Conservation (phyloP, 2,888 invertebrate genomes). For the Iselma pallidipennis region DNA sequence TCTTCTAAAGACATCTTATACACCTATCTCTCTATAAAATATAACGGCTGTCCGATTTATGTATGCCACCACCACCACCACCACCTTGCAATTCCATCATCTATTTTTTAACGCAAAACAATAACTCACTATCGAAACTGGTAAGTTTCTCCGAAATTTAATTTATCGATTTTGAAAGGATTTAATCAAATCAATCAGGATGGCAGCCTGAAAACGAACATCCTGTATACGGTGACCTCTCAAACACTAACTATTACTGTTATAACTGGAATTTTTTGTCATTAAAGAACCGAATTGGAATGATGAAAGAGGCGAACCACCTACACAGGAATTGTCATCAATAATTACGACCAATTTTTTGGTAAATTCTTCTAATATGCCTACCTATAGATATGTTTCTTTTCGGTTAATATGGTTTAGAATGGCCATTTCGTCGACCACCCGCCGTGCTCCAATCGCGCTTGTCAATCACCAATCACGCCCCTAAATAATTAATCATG, state of each 20-base stretch:
- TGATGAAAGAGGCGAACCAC: background rate
- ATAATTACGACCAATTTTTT: background rate
- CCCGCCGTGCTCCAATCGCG: conserved; percentile 55
- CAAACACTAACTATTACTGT: background rate
- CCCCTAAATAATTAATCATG: conserved; percentile 56
- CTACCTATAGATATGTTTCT: background rate
- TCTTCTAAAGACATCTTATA: background rate
- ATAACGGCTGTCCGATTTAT: background rate
- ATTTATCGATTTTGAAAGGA: too few relatives aligned
- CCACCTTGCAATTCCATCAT: too few relatives aligned
- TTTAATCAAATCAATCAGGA: too few relatives aligned
- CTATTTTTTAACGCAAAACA: too few relatives aligned
- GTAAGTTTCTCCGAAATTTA: too few relatives aligned
- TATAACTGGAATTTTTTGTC: background rate
- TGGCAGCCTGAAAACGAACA: too few relatives aligned
- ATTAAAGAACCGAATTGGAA: too few relatives aligned
- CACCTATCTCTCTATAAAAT: background rate
- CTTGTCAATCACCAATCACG: conserved; percentile 56
- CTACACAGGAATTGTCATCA: background rate
- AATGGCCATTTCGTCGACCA: conserved; percentile 38
- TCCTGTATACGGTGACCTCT: too few relatives aligned
- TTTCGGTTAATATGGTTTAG: conserved; percentile 20
- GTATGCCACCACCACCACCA: background rate
- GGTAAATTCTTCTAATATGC: too few relatives aligned
- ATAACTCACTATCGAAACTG: too few relatives aligned